Percentiles rank a stretch among this genome's conserved stretches.
Evolutionary conservation across 92 coral and sea anemone species (phyloP).

Genomic region (Umimayanthus chanpuru): DNA sequence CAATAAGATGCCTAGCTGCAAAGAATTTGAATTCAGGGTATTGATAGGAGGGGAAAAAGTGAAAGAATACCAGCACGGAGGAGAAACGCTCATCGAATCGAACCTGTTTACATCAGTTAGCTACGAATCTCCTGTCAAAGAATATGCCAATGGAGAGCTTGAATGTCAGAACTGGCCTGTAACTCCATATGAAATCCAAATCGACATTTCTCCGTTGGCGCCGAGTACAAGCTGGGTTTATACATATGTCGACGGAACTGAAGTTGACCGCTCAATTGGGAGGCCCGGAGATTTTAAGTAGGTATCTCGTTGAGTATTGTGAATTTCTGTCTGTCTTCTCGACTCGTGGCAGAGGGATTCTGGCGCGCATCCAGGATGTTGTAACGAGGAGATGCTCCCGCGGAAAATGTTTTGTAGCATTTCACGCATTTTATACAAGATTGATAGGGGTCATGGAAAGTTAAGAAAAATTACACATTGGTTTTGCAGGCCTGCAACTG

Average conservation of each 20-base stretch:
- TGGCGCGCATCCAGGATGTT: neutral
- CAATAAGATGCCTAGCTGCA: slow-evolving; percentile 40
- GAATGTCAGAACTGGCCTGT: slow-evolving; percentile 44
- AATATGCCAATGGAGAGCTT: slow-evolving; percentile 33
- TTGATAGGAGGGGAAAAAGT: slow-evolving; percentile 32
- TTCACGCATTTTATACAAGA: too few relatives aligned
- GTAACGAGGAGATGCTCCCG: too few relatives aligned
- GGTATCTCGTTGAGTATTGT: neutral
- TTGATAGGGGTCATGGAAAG: too few relatives aligned
- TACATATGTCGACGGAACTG: slow-evolving; percentile 41
- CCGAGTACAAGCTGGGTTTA: slow-evolving; percentile 6
- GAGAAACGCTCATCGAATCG: slow-evolving; percentile 40
- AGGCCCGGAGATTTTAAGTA: slow-evolving; percentile 39
- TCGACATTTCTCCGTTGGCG: neutral
- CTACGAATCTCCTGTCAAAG: neutral
- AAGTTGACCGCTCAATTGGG: neutral
- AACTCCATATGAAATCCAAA: slow-evolving; percentile 35
- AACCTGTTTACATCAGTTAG: slow-evolving; percentile 32
- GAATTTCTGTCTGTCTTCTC: too few relatives aligned
- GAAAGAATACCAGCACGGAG: slow-evolving; percentile 23
- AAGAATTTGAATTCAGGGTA: slow-evolving; percentile 35
- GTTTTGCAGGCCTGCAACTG: too few relatives aligned
- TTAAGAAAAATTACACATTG: too few relatives aligned
- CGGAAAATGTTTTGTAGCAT: too few relatives aligned
- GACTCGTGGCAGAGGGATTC: too few relatives aligned